Percentiles rank a stretch among this genome's conserved stretches.
These are phyloP conservation scores for Chesias legatella DNA, from an alignment of 2,888 invertebrate genomes.

Conservation along the genomic window DNA sequence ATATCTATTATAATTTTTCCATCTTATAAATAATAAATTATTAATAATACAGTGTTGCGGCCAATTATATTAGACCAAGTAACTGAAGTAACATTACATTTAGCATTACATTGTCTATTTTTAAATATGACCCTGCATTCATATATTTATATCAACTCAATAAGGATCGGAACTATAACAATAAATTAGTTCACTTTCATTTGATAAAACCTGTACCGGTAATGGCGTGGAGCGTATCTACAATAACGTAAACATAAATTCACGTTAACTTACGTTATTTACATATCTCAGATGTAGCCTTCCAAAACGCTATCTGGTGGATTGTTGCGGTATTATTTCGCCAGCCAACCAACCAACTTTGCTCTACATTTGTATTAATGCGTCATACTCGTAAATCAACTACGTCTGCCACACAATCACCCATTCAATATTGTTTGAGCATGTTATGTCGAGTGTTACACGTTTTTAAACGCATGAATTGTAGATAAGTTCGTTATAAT, in stretches of 20 bases:
- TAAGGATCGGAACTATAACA: slow-evolving; percentile 16
- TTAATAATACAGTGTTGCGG: no score
- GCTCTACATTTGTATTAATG: slow-evolving; percentile 4
- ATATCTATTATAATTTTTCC: no score
- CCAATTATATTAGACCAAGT: no score
- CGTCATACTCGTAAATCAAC: neutral
- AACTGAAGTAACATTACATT: no score
- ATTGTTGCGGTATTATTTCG: slow-evolving; percentile 22
- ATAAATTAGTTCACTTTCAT: slow-evolving; percentile 22
- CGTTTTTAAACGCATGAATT: neutral
- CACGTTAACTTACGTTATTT: slow-evolving; percentile 7
- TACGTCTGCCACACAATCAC: neutral
- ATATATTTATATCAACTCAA: no score
- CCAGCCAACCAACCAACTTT: neutral
- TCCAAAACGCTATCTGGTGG: slow-evolving; percentile 45
- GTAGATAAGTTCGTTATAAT: neutral
- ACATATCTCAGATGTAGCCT: neutral
- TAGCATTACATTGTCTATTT: no score
- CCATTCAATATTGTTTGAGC: no score
- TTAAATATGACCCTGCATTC: no score
- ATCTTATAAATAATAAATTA: no score
- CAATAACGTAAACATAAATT: slow-evolving; percentile 20
- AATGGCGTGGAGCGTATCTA: slow-evolving; percentile 13
- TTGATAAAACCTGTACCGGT: slow-evolving; percentile 19
- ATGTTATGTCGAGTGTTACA: no score